Conservation (phyloP, 2,113 vertebrate genomes). For the Chrysemys picta region DNA sequence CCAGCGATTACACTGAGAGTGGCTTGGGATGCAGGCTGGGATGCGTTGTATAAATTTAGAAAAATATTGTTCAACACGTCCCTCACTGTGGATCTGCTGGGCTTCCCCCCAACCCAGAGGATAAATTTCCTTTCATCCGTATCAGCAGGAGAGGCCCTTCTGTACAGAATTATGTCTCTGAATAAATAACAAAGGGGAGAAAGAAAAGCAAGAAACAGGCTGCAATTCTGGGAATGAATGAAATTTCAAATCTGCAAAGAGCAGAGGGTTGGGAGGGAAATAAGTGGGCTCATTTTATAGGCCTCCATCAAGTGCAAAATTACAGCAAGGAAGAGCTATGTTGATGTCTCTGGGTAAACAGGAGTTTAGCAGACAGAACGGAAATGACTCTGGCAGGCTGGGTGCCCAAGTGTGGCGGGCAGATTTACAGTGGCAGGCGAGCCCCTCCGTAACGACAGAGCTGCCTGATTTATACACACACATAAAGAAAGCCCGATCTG, state of each 20-base stretch:
- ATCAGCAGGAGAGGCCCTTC: constrained; percentile 23
- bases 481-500: constrained; percentile 68
- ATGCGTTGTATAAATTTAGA: no score
- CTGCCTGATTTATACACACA: constrained; percentile 75
- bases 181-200: constrained; percentile 28
- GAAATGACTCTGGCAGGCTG: constrained; percentile 43
- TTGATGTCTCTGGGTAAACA: constrained; percentile 74
- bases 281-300: constrained; percentile 71
- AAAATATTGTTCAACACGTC: no score
- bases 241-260: background rate
- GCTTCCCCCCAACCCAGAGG: constrained; percentile 14
- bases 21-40: background rate
- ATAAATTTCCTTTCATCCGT: constrained; percentile 54
- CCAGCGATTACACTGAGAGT: background rate
- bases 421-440: constrained; percentile 75
- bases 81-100: no score
- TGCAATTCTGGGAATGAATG: background rate
- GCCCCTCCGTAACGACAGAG: constrained; percentile 51
- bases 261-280: background rate
- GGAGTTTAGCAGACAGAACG: constrained; percentile 76
- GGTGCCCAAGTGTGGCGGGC: constrained; percentile 15
- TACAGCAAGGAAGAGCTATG: constrained; percentile 68
- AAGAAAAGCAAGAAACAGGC: background rate
- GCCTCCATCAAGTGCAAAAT: constrained; percentile 54
- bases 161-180: background rate